A percentile compares a stretch with the other conserved stretches of the same genome.
phyloP scores from a whole-genome alignment of 2,113 vertebrate genomes.

The Salvator merianae region DNA sequence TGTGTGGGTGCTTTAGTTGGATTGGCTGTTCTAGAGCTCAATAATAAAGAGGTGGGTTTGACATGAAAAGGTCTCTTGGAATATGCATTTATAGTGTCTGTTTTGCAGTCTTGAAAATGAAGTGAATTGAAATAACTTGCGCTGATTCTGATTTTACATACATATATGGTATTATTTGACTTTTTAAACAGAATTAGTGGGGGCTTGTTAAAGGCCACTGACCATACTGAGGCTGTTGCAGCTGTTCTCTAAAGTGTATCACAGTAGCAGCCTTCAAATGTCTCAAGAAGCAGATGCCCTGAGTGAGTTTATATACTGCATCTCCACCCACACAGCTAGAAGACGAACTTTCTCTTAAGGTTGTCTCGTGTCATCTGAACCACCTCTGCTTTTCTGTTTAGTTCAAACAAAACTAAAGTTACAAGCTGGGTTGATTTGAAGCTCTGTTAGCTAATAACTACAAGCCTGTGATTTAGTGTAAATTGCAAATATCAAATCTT shows the following conservation, averaged over 20 bases:
- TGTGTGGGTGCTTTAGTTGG: constrained; percentile 97
- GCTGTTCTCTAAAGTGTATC: background rate
- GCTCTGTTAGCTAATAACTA: background rate
- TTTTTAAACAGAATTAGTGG: background rate
- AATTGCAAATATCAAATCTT: no score
- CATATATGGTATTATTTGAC: background rate
- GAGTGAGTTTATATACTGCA: background rate
- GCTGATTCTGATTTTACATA: background rate
- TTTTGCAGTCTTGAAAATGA: background rate
- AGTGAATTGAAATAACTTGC: background rate
- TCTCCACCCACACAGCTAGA: background rate
- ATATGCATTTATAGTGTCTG: background rate
- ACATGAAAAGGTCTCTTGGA: background rate
- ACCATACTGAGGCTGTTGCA: background rate
- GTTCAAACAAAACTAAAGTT: background rate
- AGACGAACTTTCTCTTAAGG: background rate
- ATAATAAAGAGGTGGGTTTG: constrained; percentile 90
- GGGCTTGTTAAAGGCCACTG: background rate
- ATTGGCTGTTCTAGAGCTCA: constrained; percentile 95
- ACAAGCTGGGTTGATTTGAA: background rate
- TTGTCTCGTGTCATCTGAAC: background rate
- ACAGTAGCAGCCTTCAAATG: background rate
- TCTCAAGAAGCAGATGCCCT: background rate
- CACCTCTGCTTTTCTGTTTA: background rate
- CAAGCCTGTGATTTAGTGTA: no score